Base-by-base conservation (phyloP, 2,113 vertebrate species). In the Athene cunicularia region DNA sequence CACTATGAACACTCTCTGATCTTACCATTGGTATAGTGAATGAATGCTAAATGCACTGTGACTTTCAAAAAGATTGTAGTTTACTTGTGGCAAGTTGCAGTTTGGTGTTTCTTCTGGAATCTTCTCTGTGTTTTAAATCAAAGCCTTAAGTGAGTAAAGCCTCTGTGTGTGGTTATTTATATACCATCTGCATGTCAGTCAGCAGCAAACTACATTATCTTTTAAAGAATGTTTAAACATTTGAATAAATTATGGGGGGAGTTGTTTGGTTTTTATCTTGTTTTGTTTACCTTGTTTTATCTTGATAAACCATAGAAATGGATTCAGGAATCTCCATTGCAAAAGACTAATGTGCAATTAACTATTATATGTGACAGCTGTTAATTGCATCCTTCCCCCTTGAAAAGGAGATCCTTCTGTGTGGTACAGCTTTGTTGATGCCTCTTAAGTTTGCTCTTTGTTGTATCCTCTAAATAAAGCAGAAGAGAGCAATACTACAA, bases 261-360 rank as follows among this genome's bases (percentile, higher is more conserved):
- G 50, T 49, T 91, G 28, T 71, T 95, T 86, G 52, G 8, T 6
- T 55, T 95, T 88, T 62, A 59, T 62, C 88, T 91, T 91, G 39
- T 67, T 86, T 88, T 95, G 64, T 95, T 96, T 96, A 81, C 26
- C 6, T 87, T 80, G 6, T 64, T 90, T 92, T 75, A 90, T 91
- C 87, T 90, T 87, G 47, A 77, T 89, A 66, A 80, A 80, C 59
- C 52, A 63, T 93, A 93, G 86, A 93, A 80, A 92, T 49, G 11
- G 56, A 67, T 94, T 94, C 72, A 60, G 73, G 68, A 81, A 60
- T 93, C 39, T 86, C 56, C 19, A 45, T 12, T 94, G 86, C 64
- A 89, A 71, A 84, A 93, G 47, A 75, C 84, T 67, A 95, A 87
- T 19, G 39, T 75, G 56, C 60, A 84, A 87, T 87, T 73, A 87